A percentile compares a stretch with the other conserved stretches of the same genome.
Evolutionary conservation across 2,888 invertebrate species (phyloP).

Genomic region (Bellardia bayeri): DNA sequence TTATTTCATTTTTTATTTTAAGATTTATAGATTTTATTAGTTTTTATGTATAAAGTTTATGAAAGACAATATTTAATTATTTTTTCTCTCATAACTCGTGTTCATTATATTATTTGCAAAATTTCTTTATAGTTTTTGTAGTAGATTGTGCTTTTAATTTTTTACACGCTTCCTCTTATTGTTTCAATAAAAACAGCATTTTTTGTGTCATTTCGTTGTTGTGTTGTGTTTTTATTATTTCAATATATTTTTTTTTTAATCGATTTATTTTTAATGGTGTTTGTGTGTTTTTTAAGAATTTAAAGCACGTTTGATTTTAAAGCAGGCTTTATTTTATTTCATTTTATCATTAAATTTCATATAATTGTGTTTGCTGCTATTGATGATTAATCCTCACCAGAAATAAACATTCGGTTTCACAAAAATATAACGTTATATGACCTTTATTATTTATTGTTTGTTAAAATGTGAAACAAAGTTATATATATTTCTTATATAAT

Average conservation of each 20-base stretch:
- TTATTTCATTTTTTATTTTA: constrained; percentile 10
- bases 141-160: constrained; percentile 14
- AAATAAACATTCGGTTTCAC: constrained; percentile 35
- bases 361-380: constrained; percentile 19
- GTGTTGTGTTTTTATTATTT: neutral
- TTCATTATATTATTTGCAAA: constrained; percentile 2
- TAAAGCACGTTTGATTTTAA: constrained; percentile 48
- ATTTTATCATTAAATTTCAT: neutral
- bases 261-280: constrained; percentile 42
- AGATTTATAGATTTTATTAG: neutral
- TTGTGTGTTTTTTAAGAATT: constrained; percentile 41
- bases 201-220: constrained; percentile 41
- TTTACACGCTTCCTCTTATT: constrained; percentile 61
- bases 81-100: constrained; percentile 24
- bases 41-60: constrained; percentile 29
- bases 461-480: constrained; percentile 42
- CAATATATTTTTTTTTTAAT: constrained; percentile 19
- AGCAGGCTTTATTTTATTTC: constrained; percentile 49
- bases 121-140: constrained; percentile 30
- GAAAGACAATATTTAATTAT: constrained; percentile 50
- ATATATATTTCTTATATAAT: neutral
- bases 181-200: constrained; percentile 66
- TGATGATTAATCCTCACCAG: constrained; percentile 62
- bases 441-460: constrained; percentile 67
- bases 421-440: constrained; percentile 67